Evolutionary conservation across 2,888 invertebrate genomes (phyloP), one percentile per base, ranked within the genome.

Genomic region (Cotesia congregata): DNA sequence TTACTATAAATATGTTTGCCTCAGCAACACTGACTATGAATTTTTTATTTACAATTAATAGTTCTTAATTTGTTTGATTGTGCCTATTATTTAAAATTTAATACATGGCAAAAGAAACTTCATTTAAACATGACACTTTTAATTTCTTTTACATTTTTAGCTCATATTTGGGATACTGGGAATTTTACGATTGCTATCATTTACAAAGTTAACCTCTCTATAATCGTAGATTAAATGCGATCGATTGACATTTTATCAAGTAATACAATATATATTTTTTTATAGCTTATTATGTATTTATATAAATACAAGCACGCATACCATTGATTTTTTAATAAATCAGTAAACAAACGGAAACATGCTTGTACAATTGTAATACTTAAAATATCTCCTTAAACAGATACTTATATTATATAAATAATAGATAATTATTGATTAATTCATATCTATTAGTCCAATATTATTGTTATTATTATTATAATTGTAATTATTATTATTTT

Each of bases 371-470:
- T 62, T 62, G 6, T 62, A 62, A 62, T 62, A 62, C 62, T 75
- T 77, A 74, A 69, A 74, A 77, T 76, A 72, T 77, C 76, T 81
- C 78, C 50, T 79, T 80, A 82, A 80, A 81, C 80, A 80, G 81
- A 82, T 82, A 81, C 59, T 76, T 50, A 50, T 62, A 79, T 78
- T 80, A 79, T 81, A 80, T 79, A 78, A 78, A 80, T 76, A 76
- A 62, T 78, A 72, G 77, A 80, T 80, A 80, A 80, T 74, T 50
- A 50, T 12, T 50, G 50, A 71, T 78, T 81, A 79, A 80, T 82
- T 78, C 76, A 82, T 82, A 77, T 65, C 77, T 81, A 79, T 82
- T 80, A 82, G 15, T 62, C 15, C n/a, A 17, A 15, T 62, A 50
- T 50, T 50, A 50, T 50, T 50, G 12, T 4, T 50, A 30, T 62